These are phyloP conservation scores for Sinohyriopsis cumingii DNA, from an alignment of 2,888 invertebrate species.

Conservation along the genomic window DNA sequence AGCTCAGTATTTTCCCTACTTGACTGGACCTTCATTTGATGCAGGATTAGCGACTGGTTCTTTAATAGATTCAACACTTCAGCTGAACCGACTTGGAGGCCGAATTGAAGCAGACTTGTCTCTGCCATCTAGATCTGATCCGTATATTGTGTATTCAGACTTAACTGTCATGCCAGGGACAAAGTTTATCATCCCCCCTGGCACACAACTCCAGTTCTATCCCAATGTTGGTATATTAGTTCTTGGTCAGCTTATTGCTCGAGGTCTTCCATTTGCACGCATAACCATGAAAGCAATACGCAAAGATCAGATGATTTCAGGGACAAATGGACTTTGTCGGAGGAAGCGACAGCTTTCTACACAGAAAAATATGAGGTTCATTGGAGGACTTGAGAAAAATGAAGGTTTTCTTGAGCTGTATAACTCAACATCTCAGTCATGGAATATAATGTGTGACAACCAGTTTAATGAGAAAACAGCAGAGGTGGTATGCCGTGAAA, in stretches of 20 bases:
- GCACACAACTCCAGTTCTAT: slow-evolving; percentile 92
- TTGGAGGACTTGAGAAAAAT: slow-evolving; percentile 82
- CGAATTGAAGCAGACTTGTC: slow-evolving; percentile 76
- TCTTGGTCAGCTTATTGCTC: slow-evolving; percentile 89
- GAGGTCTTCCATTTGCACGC: slow-evolving; percentile 76
- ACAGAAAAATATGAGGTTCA: slow-evolving; percentile 63
- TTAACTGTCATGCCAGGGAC: slow-evolving; percentile 97
- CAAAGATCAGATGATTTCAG: too few relatives aligned
- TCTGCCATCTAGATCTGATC: slow-evolving; percentile 46
- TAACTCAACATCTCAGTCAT: slow-evolving; percentile 94
- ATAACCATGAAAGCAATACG: slow-evolving; percentile 22
- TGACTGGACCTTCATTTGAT: slow-evolving; percentile 76
- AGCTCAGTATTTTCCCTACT: slow-evolving; percentile 90
- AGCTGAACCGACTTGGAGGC: slow-evolving; percentile 72
- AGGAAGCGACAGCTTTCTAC: too few relatives aligned
- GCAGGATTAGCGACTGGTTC: slow-evolving; percentile 51
- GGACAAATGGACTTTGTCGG: too few relatives aligned
- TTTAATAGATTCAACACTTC: slow-evolving; percentile 45
- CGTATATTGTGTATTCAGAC: slow-evolving; percentile 81
- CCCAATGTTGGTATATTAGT: slow-evolving; percentile 97
- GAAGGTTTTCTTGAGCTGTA: slow-evolving; percentile 95
- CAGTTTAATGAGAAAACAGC: slow-evolving; percentile 97
- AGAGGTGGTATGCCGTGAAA: slow-evolving; percentile 94
- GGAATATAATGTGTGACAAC: slow-evolving; percentile 96
- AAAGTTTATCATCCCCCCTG: slow-evolving; percentile 88